Evolutionary conservation across 2,888 invertebrate species (phyloP), one percentile per base, ranked within the genome.

Genomic region (Dolichomitus sp.): DNA sequence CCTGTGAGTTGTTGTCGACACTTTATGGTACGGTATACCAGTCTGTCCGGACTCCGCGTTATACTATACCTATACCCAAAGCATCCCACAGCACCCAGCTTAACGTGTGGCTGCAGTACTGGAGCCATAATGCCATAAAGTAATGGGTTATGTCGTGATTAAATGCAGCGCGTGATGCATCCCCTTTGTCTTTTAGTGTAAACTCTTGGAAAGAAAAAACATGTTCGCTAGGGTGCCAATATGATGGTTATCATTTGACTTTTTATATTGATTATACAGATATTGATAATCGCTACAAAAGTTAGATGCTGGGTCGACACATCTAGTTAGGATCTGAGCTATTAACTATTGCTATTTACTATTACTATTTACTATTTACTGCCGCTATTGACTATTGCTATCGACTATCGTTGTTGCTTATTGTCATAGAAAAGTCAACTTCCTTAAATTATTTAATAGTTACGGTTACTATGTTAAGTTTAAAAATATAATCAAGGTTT

Each of bases 71-170:
- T 63, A 70, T 33, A 69, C 42, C 30, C 37, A 14, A 30, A 30
- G 61, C 45, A 19, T 63, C 40, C 59, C 68, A 65, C 57, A 48
- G 27, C 37, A 61, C 11, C 27, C 30, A 40, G 69, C 61, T 68
- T 68, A 59, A 48, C 57, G 50, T 6, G 27, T 50, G 50, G 17
- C 66, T 40, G 30, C n/a, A 61, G 78, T 70, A 80, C 80, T 84
- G 61, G 70, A 84, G 81, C 80, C 77, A 73, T 82, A 83, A 88
- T 72, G 70, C 80, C 72, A 87, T 52, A 79, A 81, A 87, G 81
- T 85, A 87, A 87, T 87, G 86, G 84, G 52, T 75, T 81, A 75
- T 69, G 77, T 27, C 65, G 80, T 82, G 87, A 88, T 88, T 85
- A 85, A 88, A 84, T 73, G 84, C 84, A 79, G 70, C 81, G 68